phyloP scores from a whole-genome alignment of 2,113 vertebrate species.

The Epinephelus lanceolatus region DNA sequence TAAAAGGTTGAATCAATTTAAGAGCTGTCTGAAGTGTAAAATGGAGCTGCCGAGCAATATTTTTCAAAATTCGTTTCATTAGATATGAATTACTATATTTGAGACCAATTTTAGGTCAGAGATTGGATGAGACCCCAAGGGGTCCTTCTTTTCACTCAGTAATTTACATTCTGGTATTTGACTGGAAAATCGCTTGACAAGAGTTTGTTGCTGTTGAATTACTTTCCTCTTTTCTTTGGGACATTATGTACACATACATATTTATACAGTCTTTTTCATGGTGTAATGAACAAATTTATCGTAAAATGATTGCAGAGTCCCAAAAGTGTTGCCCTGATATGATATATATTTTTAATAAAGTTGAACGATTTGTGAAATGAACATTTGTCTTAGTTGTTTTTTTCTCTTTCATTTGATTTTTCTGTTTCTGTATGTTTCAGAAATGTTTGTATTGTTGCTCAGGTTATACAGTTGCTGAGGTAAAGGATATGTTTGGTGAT shows the following conservation, averaged over 20 bases:
- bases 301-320: conserved; percentile 30
- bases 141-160: conserved; percentile 49
- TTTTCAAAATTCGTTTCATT: conserved; percentile 70
- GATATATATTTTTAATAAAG: conserved; percentile 69
- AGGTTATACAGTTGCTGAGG: not conserved
- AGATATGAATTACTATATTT: conserved; percentile 71
- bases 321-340: conserved; percentile 18
- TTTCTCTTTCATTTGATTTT: conserved; percentile 1
- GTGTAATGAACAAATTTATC: conserved; percentile 43
- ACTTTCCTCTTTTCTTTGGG: conserved; percentile 32
- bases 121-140: conserved; percentile 71
- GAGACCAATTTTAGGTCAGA: conserved; percentile 69
- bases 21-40: conserved; percentile 58
- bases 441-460: not conserved
- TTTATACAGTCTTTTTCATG: conserved; percentile 25
- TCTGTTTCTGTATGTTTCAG: not conserved
- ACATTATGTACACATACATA: conserved; percentile 33
- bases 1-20: conserved; percentile 58
- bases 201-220: conserved; percentile 48
- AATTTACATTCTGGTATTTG: conserved; percentile 70
- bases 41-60: conserved; percentile 47
- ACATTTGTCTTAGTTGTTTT: conserved; percentile 34
- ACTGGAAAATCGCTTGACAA: conserved; percentile 57
- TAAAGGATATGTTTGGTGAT: not conserved
- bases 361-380: conserved; percentile 38